Evolutionary conservation across 2,113 vertebrate species (phyloP), one percentile per base, ranked within the genome.

Genomic region (Tretioscincus oriximinensis): DNA sequence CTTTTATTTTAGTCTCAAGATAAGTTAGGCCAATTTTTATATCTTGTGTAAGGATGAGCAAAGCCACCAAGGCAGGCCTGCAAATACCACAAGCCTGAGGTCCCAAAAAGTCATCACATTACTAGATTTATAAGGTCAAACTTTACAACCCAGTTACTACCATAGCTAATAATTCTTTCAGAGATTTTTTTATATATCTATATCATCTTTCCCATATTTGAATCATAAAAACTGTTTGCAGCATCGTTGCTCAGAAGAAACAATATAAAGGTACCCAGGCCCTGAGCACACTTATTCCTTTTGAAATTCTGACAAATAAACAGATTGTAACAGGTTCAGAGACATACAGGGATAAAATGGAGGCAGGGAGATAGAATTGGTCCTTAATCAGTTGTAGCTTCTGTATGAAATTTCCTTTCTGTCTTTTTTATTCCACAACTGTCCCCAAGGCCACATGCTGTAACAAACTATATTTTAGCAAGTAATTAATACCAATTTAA

Each of bases 71-170:
- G 68, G 21, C 77, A 79, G 79, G 12, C 28, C 65, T 67, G 63
- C 82, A 81, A 86, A 90, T 77, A 76, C 21, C 73, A 29, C 9
- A 78, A 69, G 85, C 60, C 26, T 87, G 28, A 28, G 8, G 76
- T 73, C 89, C 84, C 87, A 86, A 91, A 80, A 0, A 0, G 84
- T 87, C 82, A 68, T 91, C 73, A 4, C 71, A 51, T 91, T 88
- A 66, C 7, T 77, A 51, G 73, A 92, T 94, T 93, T 92, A 93
- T 93, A 93, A 95, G 92, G 94, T 94, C 92, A 94, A 80, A 93
- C n/a, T 94, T 95, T 94, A 95, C 81, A 93, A 82, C 74, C 29
- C 18, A 81, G 80, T 90, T 87, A 81, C 86, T 84, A 73, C 63
- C 84, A 65, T 9, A 49, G 69, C 26, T 76, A 79, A 85, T 82